Evolutionary conservation across 2,797 vertebrate genomes (phyloP).

Genomic region (Coregonus ussuriensis): DNA sequence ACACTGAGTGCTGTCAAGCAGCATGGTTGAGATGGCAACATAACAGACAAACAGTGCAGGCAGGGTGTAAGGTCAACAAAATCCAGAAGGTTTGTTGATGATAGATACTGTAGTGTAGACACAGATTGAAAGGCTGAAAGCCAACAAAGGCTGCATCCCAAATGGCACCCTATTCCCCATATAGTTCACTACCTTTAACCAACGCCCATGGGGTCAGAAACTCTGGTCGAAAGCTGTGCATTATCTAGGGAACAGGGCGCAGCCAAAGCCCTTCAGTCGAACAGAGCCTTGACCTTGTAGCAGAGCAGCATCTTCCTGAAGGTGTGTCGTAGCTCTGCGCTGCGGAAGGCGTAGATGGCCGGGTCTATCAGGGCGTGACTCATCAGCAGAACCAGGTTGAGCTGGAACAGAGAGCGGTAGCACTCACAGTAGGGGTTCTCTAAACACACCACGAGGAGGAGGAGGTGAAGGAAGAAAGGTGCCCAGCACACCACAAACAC

Average conservation of each 20-base stretch:
- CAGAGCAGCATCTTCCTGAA: constrained; percentile 85
- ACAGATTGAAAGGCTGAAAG: too few species aligned
- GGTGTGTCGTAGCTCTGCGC: constrained; percentile 83
- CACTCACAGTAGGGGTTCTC: constrained; percentile 93
- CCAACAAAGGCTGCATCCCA: too few species aligned
- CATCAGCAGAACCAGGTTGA: constrained; percentile 89
- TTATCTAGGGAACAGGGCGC: background rate
- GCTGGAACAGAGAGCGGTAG: constrained; percentile 90
- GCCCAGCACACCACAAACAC: constrained; percentile 92
- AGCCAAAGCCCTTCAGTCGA: background rate
- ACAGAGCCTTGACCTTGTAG: background rate
- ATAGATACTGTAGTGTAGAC: too few species aligned
- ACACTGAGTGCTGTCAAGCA: too few species aligned
- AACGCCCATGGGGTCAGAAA: too few species aligned
- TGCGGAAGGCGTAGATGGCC: constrained; percentile 93
- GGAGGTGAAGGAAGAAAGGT: constrained; percentile 89
- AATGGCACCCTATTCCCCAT: too few species aligned
- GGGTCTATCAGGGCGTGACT: constrained; percentile 91
- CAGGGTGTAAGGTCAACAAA: too few species aligned
- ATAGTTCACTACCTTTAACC: too few species aligned
- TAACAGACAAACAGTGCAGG: too few species aligned
- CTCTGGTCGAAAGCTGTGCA: background rate
- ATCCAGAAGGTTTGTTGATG: too few species aligned
- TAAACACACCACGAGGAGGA: constrained; percentile 87
- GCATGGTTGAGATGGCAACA: too few species aligned